These are phyloP conservation scores for Deilephila porcellus DNA, from an alignment of 2,888 invertebrate genomes.

Conservation along the genomic window DNA sequence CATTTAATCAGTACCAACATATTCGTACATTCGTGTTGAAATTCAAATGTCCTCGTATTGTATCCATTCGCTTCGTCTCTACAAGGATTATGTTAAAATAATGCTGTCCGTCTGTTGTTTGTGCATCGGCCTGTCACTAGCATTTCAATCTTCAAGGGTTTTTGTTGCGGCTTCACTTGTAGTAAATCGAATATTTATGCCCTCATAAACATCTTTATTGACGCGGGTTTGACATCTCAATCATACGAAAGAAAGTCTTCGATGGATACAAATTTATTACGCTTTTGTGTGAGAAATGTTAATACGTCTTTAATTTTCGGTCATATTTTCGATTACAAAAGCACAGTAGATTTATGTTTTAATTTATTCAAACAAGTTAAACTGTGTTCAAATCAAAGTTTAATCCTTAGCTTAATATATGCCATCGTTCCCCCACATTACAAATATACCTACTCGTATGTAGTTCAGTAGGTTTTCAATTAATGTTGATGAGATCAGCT, in stretches of 20 bases:
- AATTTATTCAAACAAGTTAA: not conserved
- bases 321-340: not conserved
- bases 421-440: not conserved
- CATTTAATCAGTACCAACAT: constrained; percentile 74
- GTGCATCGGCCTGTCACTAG: constrained; percentile 82
- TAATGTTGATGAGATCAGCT: constrained; percentile 55
- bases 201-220: constrained; percentile 81
- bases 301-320: not conserved
- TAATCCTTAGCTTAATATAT: not conserved
- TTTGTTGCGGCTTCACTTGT: constrained; percentile 71
- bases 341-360: not conserved
- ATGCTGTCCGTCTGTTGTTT: constrained; percentile 79
- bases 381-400: not conserved
- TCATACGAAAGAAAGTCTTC: constrained; percentile 66
- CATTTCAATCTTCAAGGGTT: constrained; percentile 80
- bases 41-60: constrained; percentile 79
- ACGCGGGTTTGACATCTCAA: constrained; percentile 74
- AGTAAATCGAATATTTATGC: constrained; percentile 79
- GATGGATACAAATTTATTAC: constrained; percentile 52
- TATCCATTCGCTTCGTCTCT: constrained; percentile 77
- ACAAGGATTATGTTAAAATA: constrained; percentile 84
- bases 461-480: constrained; percentile 26
- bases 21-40: constrained; percentile 76
- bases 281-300: constrained; percentile 1
- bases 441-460: too few species aligned